Base-by-base conservation (phyloP, 2,113 vertebrate species). In the Australoheros scitulus region DNA sequence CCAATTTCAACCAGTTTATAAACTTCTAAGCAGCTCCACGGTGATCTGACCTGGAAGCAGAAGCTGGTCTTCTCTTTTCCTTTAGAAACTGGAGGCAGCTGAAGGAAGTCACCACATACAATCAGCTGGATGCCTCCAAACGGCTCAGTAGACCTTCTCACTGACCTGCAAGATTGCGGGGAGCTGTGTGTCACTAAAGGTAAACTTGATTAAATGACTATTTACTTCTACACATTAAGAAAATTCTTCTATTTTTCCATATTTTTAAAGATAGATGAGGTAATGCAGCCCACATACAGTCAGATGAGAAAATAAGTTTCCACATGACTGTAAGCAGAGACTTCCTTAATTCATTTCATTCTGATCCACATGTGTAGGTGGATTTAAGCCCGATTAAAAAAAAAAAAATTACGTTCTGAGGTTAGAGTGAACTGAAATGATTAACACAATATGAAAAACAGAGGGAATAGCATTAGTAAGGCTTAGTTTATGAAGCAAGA, bases 121-220 rank as follows among this genome's bases (percentile, higher is more conserved):
- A 99, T 98, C 58, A 99, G 95, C 91, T 99, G 98, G 89, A 99
- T 99, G 82, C 98, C 98, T 79, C 98, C 98, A 58, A 99, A 99
- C 2, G 98, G 97, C 79, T 97, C 95, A 1, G 96, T 94, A 3
- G 96, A 96, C 86, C 97, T 96, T 80, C 96, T 96, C 43, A 99
- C 91, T 0, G 94, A 96, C 92, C 98, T 99, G 43, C 6, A 81
- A 26, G 26, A 52, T 50, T 1, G 11, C 43, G 52, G 29, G 13
- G 47, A 52, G 47, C 8, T 70, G 47, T 18, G 22, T 29, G 17
- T 70, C 41, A 50, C 64, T 24, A 29, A 50, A 29, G 15, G 14
- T 0, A 50, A 70, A 29, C 22, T 26, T 17, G 43, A 65, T 22
- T 50, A 50, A 47, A 24, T 41, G 38, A 0, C 63, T 47, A 47